A percentile compares a stretch with the other conserved stretches of the same genome.
Evolutionary conservation across 2,888 invertebrate species (phyloP).

Genomic region (Zonitis immaculata): DNA sequence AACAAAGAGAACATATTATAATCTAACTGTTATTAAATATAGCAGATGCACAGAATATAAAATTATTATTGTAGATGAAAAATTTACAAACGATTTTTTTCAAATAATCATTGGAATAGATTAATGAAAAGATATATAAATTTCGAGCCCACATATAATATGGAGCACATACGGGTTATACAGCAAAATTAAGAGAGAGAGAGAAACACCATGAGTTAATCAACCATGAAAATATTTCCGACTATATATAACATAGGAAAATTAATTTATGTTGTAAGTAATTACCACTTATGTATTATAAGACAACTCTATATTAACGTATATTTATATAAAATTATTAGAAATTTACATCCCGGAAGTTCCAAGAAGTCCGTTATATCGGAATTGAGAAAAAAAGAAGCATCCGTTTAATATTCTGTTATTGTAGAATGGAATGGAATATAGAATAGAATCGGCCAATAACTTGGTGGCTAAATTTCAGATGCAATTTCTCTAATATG

Average conservation of each 20-base stretch:
- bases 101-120: too few species aligned
- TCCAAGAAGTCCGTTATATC: not conserved
- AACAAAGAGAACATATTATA: not conserved
- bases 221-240: conserved; percentile 32
- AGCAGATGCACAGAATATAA: not conserved
- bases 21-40: not conserved
- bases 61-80: too few species aligned
- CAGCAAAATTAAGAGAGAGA: not conserved
- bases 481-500: conserved; percentile 32
- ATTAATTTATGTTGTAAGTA: conserved; percentile 6
- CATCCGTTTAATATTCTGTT: conserved; percentile 44
- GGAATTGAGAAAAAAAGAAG: conserved; percentile 21
- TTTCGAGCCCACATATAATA: not conserved
- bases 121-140: too few species aligned
- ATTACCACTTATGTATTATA: too few species aligned
- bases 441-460: too few species aligned
- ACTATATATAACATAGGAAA: not conserved
- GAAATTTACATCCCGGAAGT: not conserved
- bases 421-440: too few species aligned
- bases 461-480: conserved; percentile 43
- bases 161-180: not conserved
- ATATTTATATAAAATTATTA: too few species aligned
- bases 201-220: conserved; percentile 30
- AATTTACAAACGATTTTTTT: too few species aligned
- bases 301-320: too few species aligned